Percentiles rank a stretch among this genome's conserved stretches.
Evolutionary conservation across 2,113 vertebrate genomes (phyloP).

Genomic region (Aphelocoma coerulescens): DNA sequence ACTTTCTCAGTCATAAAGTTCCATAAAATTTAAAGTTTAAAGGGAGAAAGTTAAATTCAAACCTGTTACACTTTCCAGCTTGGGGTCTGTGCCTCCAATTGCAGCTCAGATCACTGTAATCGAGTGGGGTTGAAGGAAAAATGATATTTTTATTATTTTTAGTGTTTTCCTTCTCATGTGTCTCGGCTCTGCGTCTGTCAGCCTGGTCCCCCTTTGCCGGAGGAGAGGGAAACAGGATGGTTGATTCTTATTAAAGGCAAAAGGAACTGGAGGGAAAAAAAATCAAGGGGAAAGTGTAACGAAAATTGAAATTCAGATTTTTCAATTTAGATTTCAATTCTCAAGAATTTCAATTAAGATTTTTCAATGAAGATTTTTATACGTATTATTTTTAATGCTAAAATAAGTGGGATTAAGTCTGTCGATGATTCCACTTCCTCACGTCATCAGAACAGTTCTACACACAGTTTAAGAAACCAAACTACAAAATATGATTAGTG

Average conservation of each 20-base stretch:
- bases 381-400: neutral
- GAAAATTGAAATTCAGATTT: neutral
- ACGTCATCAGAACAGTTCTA: fast-evolving
- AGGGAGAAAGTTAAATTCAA: neutral
- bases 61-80: neutral
- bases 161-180: fast-evolving
- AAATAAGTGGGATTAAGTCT: neutral
- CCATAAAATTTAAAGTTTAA: neutral
- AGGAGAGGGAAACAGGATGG: neutral
- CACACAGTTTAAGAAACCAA: neutral
- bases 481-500: neutral
- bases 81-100: neutral
- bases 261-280: neutral
- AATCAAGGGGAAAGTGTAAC: neutral
- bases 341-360: neutral
- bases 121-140: neutral
- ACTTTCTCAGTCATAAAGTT: neutral
- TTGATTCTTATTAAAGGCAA: neutral
- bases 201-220: neutral
- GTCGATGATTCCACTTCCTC: neutral
- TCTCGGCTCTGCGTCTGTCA: fast-evolving
- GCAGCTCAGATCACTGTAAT: neutral
- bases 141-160: neutral
- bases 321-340: neutral
- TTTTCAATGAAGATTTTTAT: neutral